Evolutionary conservation across 64 coral and sea anemone genomes (phyloP).

Genomic region (Montipora cactus): DNA sequence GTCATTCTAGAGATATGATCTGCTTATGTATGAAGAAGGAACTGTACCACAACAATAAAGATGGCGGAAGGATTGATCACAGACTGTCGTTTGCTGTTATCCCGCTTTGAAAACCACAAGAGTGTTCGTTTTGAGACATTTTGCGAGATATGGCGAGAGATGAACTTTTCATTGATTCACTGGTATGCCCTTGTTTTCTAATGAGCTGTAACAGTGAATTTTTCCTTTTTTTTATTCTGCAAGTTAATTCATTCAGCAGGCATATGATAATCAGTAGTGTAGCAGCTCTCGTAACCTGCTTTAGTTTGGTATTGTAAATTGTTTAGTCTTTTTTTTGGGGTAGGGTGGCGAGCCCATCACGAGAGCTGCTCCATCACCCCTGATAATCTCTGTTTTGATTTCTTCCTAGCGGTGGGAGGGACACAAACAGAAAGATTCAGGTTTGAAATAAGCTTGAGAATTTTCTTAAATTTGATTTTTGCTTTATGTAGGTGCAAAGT

Average conservation of each 20-base stretch:
- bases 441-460: not conserved
- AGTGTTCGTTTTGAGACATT: conserved; percentile 94
- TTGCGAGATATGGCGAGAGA: conserved; percentile 93
- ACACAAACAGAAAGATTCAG: conserved; percentile 29
- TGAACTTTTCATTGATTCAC: conserved; percentile 98
- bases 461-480: too few relatives aligned
- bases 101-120: conserved; percentile 89
- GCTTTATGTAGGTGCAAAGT: too few relatives aligned
- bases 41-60: conserved; percentile 17
- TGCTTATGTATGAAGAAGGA: too few relatives aligned
- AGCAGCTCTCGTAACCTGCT: too few relatives aligned
- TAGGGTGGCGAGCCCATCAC: too few relatives aligned
- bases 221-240: too few relatives aligned
- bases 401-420: conserved; percentile 23
- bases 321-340: too few relatives aligned
- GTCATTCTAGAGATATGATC: too few relatives aligned
- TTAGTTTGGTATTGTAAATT: too few relatives aligned
- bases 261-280: too few relatives aligned
- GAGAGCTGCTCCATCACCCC: not conserved
- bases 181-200: conserved; percentile 59
- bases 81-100: conserved; percentile 93
- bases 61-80: conserved; percentile 97
- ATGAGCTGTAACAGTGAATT: too few relatives aligned
- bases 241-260: too few relatives aligned
- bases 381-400: not conserved